phyloP scores from a whole-genome alignment of 2,888 invertebrate species.

The Apamea monoglypha region DNA sequence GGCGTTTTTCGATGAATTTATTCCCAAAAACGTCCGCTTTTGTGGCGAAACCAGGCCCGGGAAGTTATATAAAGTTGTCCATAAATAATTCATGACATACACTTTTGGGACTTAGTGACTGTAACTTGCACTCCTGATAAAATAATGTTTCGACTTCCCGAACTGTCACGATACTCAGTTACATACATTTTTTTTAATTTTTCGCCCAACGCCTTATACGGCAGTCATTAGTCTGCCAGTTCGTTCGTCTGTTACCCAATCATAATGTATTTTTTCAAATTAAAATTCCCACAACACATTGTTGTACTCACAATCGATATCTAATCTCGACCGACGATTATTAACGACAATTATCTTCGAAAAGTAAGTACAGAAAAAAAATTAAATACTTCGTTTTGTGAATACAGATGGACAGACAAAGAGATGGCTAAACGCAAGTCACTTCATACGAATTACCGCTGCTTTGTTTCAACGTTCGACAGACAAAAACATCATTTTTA shows the following conservation, averaged over 20 bases:
- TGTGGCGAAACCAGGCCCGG: constrained; percentile 78
- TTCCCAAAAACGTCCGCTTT: constrained; percentile 84
- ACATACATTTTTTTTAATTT: constrained; percentile 29
- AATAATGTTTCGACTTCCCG: constrained; percentile 64
- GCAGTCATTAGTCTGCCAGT: constrained; percentile 53
- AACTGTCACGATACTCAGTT: constrained; percentile 49
- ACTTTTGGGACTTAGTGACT: constrained; percentile 78
- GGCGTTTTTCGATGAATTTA: constrained; percentile 88
- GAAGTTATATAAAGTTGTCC: constrained; percentile 88
- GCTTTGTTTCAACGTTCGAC: constrained; percentile 86
- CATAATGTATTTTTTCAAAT: constrained; percentile 59
- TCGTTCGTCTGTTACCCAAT: constrained; percentile 50
- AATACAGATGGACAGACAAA: constrained; percentile 84
- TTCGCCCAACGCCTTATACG: constrained; percentile 42
- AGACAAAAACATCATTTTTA: constrained; percentile 85
- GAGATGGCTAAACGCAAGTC: constrained; percentile 85
- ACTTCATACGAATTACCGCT: constrained; percentile 88
- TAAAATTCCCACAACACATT: constrained; percentile 65
- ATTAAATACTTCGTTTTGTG: constrained; percentile 82
- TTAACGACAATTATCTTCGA: constrained; percentile 86
- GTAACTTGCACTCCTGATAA: constrained; percentile 73
- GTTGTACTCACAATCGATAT: constrained; percentile 74
- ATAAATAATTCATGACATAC: constrained; percentile 84
- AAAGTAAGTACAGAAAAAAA: constrained; percentile 75
- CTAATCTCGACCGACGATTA: constrained; percentile 80